Evolutionary conservation across 2,797 vertebrate species (phyloP).

Genomic region (Echiichthys vipera): DNA sequence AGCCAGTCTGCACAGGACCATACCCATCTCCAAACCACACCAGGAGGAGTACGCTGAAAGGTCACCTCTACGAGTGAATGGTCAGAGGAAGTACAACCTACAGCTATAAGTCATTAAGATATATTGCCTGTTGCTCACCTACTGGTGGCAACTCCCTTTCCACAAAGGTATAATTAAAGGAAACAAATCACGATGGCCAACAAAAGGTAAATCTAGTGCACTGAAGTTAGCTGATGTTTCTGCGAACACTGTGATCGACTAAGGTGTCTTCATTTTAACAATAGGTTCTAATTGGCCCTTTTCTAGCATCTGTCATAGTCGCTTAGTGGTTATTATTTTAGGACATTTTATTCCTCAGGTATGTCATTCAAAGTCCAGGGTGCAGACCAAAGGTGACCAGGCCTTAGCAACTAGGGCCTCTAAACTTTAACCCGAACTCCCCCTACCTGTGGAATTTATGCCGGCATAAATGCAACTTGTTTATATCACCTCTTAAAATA

Average conservation of each 20-base stretch:
- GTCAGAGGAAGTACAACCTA: conserved; percentile 56
- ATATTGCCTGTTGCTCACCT: conserved; percentile 10
- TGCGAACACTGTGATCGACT: background rate
- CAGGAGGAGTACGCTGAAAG: conserved; percentile 48
- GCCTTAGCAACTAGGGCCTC: conserved; percentile 39
- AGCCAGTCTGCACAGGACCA: conserved; percentile 67
- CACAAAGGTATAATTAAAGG: conserved; percentile 6
- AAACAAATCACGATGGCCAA: background rate
- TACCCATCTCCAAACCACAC: conserved; percentile 50
- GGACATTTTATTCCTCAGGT: conserved; percentile 48
- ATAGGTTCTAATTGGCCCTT: background rate
- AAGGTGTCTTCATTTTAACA: background rate
- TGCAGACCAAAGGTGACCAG: conserved; percentile 57
- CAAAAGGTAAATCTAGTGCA: background rate
- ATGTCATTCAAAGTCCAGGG: conserved; percentile 45
- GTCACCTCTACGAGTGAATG: conserved; percentile 46
- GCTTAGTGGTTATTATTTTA: background rate
- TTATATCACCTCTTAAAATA: conserved; percentile 14
- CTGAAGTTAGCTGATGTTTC: background rate
- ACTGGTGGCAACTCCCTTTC: background rate
- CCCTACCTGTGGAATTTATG: conserved; percentile 47
- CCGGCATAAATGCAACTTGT: conserved; percentile 1
- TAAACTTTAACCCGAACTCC: conserved; percentile 21
- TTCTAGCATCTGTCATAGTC: background rate
- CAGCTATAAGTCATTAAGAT: conserved; percentile 38